These are phyloP conservation scores for Listrodromus nycthemerus DNA, from an alignment of 2,888 invertebrate species.

Conservation along the genomic window DNA sequence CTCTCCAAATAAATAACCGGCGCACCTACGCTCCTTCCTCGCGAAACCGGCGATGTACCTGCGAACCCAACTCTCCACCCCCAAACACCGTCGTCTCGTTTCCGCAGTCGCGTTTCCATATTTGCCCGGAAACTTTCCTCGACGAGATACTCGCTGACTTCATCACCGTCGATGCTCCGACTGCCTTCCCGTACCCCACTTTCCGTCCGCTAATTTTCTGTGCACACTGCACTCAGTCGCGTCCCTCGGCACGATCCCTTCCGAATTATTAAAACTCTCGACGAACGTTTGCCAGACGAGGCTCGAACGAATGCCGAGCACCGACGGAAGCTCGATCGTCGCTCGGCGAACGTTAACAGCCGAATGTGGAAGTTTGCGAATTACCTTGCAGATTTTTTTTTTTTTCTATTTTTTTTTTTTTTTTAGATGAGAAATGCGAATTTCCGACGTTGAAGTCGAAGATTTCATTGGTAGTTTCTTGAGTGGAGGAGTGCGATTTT, in stretches of 20 bases:
- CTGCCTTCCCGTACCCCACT: not conserved
- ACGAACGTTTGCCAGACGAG: not conserved
- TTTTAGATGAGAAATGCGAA: not conserved
- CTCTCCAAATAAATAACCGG: constrained; percentile 6
- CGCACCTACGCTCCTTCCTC: not conserved
- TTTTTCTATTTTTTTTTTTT: not conserved
- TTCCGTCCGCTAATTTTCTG: constrained; percentile 42
- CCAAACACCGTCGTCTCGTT: not conserved
- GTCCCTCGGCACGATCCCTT: constrained; percentile 20
- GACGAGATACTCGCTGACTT: constrained; percentile 3
- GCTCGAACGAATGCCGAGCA: not conserved
- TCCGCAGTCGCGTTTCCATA: constrained; percentile 28
- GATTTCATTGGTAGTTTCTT: not conserved
- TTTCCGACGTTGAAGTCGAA: not conserved
- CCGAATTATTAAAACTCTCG: constrained; percentile 38
- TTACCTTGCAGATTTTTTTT: not conserved
- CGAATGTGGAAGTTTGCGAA: not conserved
- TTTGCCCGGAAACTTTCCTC: constrained; percentile 45
- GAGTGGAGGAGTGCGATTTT: not conserved
- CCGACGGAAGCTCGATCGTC: not conserved
- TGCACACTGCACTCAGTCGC: constrained; percentile 14
- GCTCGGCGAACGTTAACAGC: not conserved
- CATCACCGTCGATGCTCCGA: not conserved
- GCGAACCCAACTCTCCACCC: too few relatives aligned
- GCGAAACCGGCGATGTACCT: not conserved